These are phyloP conservation scores for Gouania willdenowi DNA, from an alignment of 2,797 vertebrate genomes.

Conservation along the genomic window DNA sequence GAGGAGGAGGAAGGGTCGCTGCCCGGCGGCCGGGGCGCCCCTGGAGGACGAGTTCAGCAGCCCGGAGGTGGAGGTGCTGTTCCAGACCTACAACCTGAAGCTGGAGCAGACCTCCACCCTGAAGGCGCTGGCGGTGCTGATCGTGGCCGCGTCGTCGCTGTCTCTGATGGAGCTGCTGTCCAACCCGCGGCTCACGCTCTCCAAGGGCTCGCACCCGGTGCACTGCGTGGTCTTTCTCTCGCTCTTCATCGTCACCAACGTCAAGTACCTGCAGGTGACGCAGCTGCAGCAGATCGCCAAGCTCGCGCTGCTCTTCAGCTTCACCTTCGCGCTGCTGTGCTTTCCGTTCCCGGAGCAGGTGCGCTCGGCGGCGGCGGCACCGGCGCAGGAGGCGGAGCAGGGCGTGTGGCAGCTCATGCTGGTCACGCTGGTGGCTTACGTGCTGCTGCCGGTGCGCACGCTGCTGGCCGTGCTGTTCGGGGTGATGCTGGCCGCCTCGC, in stretches of 20 bases:
- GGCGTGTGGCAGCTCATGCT: conserved; percentile 97
- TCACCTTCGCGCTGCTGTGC: conserved; percentile 95
- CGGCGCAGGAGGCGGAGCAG: conserved; percentile 79
- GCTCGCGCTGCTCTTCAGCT: conserved; percentile 92
- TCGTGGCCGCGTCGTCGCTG: conserved; percentile 87
- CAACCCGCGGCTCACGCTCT: conserved; percentile 85
- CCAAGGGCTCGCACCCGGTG: conserved; percentile 93
- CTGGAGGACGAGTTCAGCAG: conserved; percentile 90
- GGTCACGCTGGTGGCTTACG: conserved; percentile 94
- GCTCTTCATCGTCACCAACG: conserved; percentile 95
- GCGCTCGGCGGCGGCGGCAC: conserved; percentile 62
- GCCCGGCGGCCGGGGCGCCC: conserved; percentile 69
- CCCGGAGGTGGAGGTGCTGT: conserved; percentile 93
- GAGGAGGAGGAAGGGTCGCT: conserved; percentile 78
- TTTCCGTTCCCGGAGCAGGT: conserved; percentile 84
- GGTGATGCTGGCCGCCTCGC: conserved; percentile 85
- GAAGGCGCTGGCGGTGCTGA: conserved; percentile 91
- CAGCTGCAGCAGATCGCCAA: conserved; percentile 96
- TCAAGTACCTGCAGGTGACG: conserved; percentile 93
- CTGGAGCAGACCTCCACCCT: conserved; percentile 95
- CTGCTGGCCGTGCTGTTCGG: conserved; percentile 90
- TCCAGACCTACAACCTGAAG: conserved; percentile 97
- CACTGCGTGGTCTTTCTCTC: conserved; percentile 97
- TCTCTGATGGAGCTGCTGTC: conserved; percentile 90
- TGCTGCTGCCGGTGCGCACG: conserved; percentile 91